These are phyloP conservation scores for Neuroterus valhalla DNA, from an alignment of 1,140 invertebrate genomes.

Conservation along the genomic window DNA sequence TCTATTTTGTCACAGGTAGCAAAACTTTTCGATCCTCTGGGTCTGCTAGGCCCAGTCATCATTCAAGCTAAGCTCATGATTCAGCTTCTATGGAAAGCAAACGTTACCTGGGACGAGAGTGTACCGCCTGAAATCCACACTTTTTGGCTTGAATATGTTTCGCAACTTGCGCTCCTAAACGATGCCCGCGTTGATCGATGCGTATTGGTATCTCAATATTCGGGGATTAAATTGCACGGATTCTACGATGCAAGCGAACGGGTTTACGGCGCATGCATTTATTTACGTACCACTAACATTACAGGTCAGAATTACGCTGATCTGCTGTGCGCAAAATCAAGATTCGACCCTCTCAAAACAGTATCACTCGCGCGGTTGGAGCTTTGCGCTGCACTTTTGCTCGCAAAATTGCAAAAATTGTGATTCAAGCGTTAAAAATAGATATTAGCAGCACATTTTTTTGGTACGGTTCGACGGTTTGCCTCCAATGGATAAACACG, in stretches of 20 bases:
- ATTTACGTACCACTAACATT: slow-evolving; percentile 41
- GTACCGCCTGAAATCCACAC: too few species aligned
- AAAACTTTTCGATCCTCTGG: slow-evolving; percentile 34
- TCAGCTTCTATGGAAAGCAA: too few species aligned
- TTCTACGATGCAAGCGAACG: slow-evolving; percentile 41
- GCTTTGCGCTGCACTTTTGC: slow-evolving; percentile 55
- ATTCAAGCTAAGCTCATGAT: not conserved
- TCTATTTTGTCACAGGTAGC: slow-evolving; percentile 23
- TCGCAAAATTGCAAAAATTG: slow-evolving; percentile 37
- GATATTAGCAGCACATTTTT: not conserved
- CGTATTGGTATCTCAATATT: slow-evolving; percentile 1
- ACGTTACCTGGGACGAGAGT: too few species aligned
- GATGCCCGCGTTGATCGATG: slow-evolving; percentile 16
- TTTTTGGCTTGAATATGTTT: too few species aligned
- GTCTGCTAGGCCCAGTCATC: slow-evolving; percentile 16
- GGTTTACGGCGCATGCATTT: slow-evolving; percentile 39
- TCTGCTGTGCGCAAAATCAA: slow-evolving; percentile 61
- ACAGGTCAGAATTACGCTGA: slow-evolving; percentile 7
- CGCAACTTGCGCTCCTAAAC: too few species aligned
- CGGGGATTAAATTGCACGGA: slow-evolving; percentile 37
- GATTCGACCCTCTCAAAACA: slow-evolving; percentile 62
- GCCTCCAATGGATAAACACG: not conserved
- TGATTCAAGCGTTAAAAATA: too few species aligned
- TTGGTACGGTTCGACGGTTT: not conserved
- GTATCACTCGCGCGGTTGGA: slow-evolving; percentile 62